phyloP scores from a whole-genome alignment of 2,797 vertebrate genomes.

The Cirrhinus molitorella region DNA sequence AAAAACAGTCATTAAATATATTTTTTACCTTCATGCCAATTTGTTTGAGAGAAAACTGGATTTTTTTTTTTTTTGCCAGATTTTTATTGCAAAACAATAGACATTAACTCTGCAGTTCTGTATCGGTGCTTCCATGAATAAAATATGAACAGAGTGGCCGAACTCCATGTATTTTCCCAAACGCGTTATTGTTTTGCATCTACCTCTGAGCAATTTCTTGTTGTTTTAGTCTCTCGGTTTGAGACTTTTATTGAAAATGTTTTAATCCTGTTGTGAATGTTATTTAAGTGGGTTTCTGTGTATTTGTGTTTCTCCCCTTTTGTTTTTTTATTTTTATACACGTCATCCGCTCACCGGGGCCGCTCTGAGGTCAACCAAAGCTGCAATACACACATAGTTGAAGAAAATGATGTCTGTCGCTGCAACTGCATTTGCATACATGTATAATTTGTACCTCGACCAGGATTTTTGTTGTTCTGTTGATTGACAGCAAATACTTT shows the following conservation, averaged over 20 bases:
- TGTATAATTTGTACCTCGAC: constrained; percentile 9
- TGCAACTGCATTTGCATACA: not conserved
- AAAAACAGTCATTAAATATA: not conserved
- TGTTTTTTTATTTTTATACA: not conserved
- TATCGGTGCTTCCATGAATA: constrained; percentile 7
- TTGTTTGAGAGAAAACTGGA: not conserved
- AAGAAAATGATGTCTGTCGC: not conserved
- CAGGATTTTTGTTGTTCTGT: constrained; percentile 15
- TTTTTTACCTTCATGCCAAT: constrained; percentile 6
- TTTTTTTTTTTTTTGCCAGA: not conserved
- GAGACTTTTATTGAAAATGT: not conserved
- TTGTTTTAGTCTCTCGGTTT: not conserved
- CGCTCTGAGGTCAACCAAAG: constrained; percentile 16
- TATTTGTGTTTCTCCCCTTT: constrained; percentile 17
- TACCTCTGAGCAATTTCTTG: constrained; percentile 43
- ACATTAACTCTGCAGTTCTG: not conserved
- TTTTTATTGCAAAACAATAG: not conserved
- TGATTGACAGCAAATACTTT: constrained; percentile 51
- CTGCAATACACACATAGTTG: constrained; percentile 20
- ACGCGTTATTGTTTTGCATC: constrained; percentile 42
- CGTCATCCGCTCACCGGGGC: not conserved
- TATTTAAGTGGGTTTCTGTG: constrained; percentile 25
- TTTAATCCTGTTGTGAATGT: constrained; percentile 30
- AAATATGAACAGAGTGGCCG: not conserved
- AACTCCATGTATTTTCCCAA: constrained; percentile 16